These are phyloP conservation scores for Cataglyphis cursor DNA, from an alignment of 2,888 invertebrate genomes.

Conservation along the genomic window DNA sequence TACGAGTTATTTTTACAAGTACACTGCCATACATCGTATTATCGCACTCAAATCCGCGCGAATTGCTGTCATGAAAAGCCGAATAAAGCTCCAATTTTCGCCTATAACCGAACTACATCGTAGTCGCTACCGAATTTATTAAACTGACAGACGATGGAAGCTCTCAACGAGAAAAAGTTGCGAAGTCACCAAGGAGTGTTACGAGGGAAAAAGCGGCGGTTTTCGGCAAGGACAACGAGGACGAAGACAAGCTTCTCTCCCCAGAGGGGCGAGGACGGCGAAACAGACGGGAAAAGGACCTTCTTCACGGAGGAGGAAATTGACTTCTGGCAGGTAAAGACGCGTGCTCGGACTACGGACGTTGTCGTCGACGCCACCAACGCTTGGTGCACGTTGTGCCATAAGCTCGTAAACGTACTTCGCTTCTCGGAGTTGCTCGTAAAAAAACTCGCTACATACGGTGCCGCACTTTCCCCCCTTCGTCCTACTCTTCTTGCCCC, in stretches of 20 bases:
- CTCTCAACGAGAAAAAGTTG: constrained; percentile 25
- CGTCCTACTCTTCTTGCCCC: neutral
- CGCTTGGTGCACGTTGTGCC: constrained; percentile 67
- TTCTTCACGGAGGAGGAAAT: constrained; percentile 74
- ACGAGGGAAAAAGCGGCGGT: neutral
- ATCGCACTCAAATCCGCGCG: constrained; percentile 14
- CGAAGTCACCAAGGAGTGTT: constrained; percentile 5
- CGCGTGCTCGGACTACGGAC: constrained; percentile 79
- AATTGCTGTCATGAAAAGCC: constrained; percentile 25
- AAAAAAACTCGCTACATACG: constrained; percentile 63
- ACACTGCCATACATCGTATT: neutral
- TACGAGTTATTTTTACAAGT: neutral
- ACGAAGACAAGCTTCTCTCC: constrained; percentile 26
- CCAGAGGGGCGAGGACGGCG: constrained; percentile 1
- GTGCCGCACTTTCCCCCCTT: constrained; percentile 31
- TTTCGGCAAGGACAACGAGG: constrained; percentile 13
- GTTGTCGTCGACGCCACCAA: constrained; percentile 16
- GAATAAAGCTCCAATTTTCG: constrained; percentile 37
- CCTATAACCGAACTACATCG: neutral
- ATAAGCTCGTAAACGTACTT: constrained; percentile 77
- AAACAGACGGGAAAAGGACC: constrained; percentile 42
- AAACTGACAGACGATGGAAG: constrained; percentile 27
- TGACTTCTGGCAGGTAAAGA: constrained; percentile 79
- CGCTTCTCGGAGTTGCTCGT: constrained; percentile 60
- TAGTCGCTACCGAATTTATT: constrained; percentile 33